Conservation (phyloP, 2,113 vertebrate species). For the Oryzias woworae region DNA sequence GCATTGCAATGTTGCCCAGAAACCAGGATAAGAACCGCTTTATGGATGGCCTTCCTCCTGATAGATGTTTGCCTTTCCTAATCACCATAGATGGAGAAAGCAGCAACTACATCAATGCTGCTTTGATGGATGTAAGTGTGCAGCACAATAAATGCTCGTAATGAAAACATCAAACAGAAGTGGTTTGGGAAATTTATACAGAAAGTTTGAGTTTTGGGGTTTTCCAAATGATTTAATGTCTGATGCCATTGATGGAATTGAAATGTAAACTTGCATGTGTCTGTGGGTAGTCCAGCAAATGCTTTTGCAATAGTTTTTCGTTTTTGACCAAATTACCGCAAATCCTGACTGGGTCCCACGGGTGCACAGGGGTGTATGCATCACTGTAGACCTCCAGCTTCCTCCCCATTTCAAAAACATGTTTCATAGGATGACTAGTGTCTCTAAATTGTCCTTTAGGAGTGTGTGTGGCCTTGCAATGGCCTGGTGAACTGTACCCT, state of each 20-base stretch:
- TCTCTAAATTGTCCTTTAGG: too few relatives aligned
- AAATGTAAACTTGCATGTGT: too few relatives aligned
- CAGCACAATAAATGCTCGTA: not conserved
- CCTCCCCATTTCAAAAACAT: too few relatives aligned
- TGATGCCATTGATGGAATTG: not conserved
- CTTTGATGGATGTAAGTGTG: slow-evolving; percentile 96
- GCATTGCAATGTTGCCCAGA: slow-evolving; percentile 96
- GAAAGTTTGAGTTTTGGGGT: not conserved
- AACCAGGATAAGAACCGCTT: slow-evolving; percentile 99
- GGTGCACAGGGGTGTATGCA: too few relatives aligned
- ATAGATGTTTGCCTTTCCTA: slow-evolving; percentile 98
- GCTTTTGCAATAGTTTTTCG: too few relatives aligned
- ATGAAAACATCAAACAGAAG: slow-evolving; percentile 21
- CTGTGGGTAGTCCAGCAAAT: too few relatives aligned
- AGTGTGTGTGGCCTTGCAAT: too few relatives aligned
- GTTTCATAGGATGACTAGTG: too few relatives aligned
- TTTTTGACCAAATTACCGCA: too few relatives aligned
- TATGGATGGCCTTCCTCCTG: slow-evolving; percentile 97
- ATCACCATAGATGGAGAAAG: slow-evolving; percentile 99
- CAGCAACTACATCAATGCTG: slow-evolving; percentile 99
- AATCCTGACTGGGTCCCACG: too few relatives aligned
- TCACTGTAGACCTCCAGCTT: too few relatives aligned
- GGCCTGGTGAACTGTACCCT: too few relatives aligned
- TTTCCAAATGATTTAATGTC: slow-evolving; percentile 1
- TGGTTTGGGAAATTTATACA: slow-evolving; percentile 44